A percentile compares a stretch with the other conserved stretches of the same genome.
Evolutionary conservation across 2,113 vertebrate genomes (phyloP).

Genomic region (Rhinolophus sinicus): DNA sequence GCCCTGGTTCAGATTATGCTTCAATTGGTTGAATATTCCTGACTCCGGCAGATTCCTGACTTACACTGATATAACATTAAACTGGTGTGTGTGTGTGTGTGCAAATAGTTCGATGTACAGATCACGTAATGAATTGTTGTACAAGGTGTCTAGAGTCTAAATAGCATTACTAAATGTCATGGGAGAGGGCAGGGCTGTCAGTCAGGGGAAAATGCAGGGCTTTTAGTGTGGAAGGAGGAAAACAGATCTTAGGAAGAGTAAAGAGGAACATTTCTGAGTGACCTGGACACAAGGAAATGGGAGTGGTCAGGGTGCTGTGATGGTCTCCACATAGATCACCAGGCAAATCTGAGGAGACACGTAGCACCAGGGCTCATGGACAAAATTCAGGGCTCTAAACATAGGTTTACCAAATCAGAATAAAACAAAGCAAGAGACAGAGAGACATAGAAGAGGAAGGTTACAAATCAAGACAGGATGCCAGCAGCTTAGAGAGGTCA

Average conservation of each 20-base stretch:
- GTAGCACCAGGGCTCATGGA: neutral
- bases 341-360: neutral
- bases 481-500: rapidly evolving
- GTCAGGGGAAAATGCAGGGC: neutral
- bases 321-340: rapidly evolving
- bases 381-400: neutral
- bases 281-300: too few species aligned
- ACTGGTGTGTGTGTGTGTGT: neutral
- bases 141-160: neutral
- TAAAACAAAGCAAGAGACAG: neutral
- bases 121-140: neutral
- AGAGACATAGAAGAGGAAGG: neutral
- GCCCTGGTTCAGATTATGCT: neutral
- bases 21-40: neutral
- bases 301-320: rapidly evolving
- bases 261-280: neutral
- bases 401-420: neutral
- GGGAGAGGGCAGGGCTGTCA: neutral
- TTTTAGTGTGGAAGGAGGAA: neutral
- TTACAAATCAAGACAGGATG: rapidly evolving
- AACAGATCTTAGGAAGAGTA: neutral
- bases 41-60: neutral
- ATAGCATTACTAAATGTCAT: neutral
- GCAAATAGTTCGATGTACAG: neutral
- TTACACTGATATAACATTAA: neutral